Evolutionary conservation across 2,888 invertebrate species (phyloP).

Genomic region (Yponomeuta sedellus): DNA sequence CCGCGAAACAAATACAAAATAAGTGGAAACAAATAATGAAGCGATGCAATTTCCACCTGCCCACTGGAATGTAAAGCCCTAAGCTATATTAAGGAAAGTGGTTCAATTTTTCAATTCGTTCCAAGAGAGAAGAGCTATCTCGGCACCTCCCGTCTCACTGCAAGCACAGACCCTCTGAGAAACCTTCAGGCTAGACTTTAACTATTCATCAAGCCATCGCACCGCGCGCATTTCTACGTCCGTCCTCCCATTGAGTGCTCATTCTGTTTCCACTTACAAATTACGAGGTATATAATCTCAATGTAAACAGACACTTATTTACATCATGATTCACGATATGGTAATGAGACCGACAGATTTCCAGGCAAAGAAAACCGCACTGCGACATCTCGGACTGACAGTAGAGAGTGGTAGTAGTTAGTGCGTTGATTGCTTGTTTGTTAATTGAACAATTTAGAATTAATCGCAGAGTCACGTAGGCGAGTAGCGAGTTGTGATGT

Average conservation of each 20-base stretch:
- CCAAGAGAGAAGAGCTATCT: slow-evolving; percentile 18
- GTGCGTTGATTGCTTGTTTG: slow-evolving; percentile 35
- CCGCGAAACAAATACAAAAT: slow-evolving; percentile 29
- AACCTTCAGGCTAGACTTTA: slow-evolving; percentile 24
- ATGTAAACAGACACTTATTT: slow-evolving; percentile 21
- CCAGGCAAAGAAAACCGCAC: slow-evolving; percentile 26
- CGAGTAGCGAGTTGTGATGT: slow-evolving; percentile 40
- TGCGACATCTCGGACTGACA: slow-evolving; percentile 8
- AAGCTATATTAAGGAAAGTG: slow-evolving; percentile 54
- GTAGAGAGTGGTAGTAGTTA: slow-evolving; percentile 26
- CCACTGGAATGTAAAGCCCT: slow-evolving; percentile 46
- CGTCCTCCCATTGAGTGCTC: slow-evolving; percentile 20
- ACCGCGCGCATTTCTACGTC: slow-evolving; percentile 18
- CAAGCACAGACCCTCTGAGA: slow-evolving; percentile 7
- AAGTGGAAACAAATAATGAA: slow-evolving; percentile 38
- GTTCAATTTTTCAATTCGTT: slow-evolving; percentile 53
- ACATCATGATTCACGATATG: slow-evolving; percentile 30
- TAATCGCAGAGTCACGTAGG: slow-evolving; percentile 47
- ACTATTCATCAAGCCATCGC: slow-evolving; percentile 26
- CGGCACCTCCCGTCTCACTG: slow-evolving; percentile 2
- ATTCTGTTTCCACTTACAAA: slow-evolving; percentile 21
- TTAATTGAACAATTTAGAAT: slow-evolving; percentile 49
- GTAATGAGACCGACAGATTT: slow-evolving; percentile 28
- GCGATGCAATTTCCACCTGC: slow-evolving; percentile 53
- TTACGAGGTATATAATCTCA: slow-evolving; percentile 11